Evolutionary conservation across 2,797 vertebrate species (phyloP).

Genomic region (Poecilia velifera): DNA sequence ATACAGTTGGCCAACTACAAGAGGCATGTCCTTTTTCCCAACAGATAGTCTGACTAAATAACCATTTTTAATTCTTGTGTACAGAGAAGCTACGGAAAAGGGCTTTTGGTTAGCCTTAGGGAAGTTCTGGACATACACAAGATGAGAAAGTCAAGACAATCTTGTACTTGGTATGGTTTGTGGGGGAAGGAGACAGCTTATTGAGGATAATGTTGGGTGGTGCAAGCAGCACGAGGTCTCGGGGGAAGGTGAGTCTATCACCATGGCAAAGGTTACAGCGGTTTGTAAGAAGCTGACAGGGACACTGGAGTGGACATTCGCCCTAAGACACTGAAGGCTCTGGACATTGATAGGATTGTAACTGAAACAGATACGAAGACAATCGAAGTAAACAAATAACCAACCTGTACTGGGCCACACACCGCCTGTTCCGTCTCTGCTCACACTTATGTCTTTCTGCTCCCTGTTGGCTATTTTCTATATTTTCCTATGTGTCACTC

Average conservation of each 20-base stretch:
- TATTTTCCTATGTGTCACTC: background rate
- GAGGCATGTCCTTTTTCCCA: background rate
- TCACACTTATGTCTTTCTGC: background rate
- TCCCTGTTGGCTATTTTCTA: background rate
- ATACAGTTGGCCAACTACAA: background rate
- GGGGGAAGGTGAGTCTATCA: background rate
- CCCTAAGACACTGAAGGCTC: background rate
- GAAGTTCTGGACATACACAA: background rate
- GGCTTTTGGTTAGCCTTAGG: background rate
- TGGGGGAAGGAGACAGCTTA: background rate
- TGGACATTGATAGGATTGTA: background rate
- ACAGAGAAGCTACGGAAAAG: background rate
- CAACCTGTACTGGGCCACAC: background rate
- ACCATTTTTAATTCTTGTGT: background rate
- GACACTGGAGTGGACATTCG: background rate
- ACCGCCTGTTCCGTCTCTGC: background rate
- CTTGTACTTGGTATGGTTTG: background rate
- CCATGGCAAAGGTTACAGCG: background rate
- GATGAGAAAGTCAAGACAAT: background rate
- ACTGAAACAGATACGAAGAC: background rate
- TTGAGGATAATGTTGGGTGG: background rate
- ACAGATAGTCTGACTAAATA: background rate
- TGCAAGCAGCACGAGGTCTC: background rate
- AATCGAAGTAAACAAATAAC: constrained; percentile 4
- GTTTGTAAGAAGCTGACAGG: background rate